Conservation (phyloP, 2,797 vertebrate genomes). For the Oryzias dopingdopingensis region DNA sequence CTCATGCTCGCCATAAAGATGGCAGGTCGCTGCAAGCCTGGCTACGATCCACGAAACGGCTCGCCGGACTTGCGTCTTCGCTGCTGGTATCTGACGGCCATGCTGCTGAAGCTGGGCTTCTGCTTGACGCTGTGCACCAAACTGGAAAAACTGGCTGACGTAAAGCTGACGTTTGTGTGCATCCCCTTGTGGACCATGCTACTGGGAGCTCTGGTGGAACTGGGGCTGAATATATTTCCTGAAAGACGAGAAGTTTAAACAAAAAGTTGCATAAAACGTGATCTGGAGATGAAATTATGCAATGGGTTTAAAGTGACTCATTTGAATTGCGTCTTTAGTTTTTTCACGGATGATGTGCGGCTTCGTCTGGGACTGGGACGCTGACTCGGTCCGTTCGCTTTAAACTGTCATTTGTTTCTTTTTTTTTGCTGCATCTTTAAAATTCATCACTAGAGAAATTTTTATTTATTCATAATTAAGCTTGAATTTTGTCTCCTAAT, state of each 20-base stretch:
- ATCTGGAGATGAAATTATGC: not conserved
- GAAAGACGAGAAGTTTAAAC: slow-evolving; percentile 81
- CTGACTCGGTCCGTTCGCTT: too few relatives aligned
- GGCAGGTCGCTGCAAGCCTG: slow-evolving; percentile 91
- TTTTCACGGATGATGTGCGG: too few relatives aligned
- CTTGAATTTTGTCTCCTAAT: too few relatives aligned
- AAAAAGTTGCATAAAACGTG: not conserved
- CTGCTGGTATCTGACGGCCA: slow-evolving; percentile 90
- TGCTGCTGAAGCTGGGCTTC: slow-evolving; percentile 93
- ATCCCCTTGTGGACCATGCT: slow-evolving; percentile 92
- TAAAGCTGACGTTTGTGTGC: slow-evolving; percentile 88
- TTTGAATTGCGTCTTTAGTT: too few relatives aligned
- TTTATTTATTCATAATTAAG: not conserved
- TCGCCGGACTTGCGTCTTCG: slow-evolving; percentile 89
- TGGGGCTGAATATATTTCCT: slow-evolving; percentile 89
- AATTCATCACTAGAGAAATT: not conserved
- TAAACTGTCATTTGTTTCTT: too few relatives aligned
- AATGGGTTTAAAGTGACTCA: not conserved
- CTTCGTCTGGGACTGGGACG: too few relatives aligned
- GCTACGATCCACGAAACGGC: slow-evolving; percentile 88
- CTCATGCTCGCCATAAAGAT: slow-evolving; percentile 94
- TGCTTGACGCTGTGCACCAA: slow-evolving; percentile 90
- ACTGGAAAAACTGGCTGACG: slow-evolving; percentile 83
- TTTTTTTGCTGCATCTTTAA: too few relatives aligned
- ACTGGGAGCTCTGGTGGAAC: slow-evolving; percentile 87